A percentile compares a stretch with the other conserved stretches of the same genome.
Conservation (phyloP, 1,140 invertebrate species). For the Hyles vespertilio region DNA sequence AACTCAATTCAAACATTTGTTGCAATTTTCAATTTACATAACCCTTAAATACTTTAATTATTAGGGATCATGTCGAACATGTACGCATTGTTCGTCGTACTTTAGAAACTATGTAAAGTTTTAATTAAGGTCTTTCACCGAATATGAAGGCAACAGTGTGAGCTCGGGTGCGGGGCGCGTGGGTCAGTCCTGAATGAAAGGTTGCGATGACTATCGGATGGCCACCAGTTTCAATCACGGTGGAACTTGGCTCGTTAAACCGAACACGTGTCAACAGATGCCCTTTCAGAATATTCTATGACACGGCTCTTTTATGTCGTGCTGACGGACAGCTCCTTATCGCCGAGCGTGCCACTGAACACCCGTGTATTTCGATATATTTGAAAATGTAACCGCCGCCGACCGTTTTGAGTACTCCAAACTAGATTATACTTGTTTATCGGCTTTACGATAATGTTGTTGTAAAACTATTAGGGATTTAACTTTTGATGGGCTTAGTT, state of each 20-base stretch:
- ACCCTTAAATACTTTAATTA: conserved; percentile 16
- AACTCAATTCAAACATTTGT: too few relatives aligned
- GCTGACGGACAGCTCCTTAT: conserved; percentile 14
- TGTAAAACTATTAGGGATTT: too few relatives aligned
- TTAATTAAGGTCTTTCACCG: conserved; percentile 52
- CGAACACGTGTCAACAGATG: conserved; percentile 28
- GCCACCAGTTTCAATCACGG: conserved; percentile 54
- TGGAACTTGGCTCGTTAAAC: conserved; percentile 46
- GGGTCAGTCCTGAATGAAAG: conserved; percentile 44
- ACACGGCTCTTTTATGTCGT: conserved; percentile 27
- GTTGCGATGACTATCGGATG: conserved; percentile 52
- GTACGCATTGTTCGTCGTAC: conserved; percentile 16
- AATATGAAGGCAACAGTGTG: conserved; percentile 20
- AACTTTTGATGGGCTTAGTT: too few relatives aligned
- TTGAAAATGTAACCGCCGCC: too few relatives aligned
- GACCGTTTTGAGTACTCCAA: too few relatives aligned
- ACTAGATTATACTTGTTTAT: too few relatives aligned
- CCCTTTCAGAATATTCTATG: conserved; percentile 42
- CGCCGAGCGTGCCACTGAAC: conserved; percentile 5
- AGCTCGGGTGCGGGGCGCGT: conserved; percentile 32
- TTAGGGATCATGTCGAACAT: conserved; percentile 20
- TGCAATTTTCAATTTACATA: not conserved
- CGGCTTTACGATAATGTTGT: too few relatives aligned
- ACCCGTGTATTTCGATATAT: not conserved
- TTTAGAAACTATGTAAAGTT: conserved; percentile 40